Evolutionary conservation across 2,888 invertebrate species (phyloP), one percentile per base, ranked within the genome.

Genomic region (Torymus tubicola): DNA sequence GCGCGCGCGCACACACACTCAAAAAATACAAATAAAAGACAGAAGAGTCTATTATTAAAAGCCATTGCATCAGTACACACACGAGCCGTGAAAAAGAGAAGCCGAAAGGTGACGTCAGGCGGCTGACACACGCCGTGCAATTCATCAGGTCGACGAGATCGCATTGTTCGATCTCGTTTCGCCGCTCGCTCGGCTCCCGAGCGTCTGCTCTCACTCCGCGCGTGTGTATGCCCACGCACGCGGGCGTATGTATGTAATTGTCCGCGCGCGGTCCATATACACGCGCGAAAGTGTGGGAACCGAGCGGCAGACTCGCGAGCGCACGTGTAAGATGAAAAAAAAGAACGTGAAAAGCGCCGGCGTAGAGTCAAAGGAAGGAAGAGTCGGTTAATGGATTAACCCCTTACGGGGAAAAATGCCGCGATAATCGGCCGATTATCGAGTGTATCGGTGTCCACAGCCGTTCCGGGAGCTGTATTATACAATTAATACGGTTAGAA

Each of bases 281-380:
- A 21, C 16, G 21, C 12, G 74, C 74, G 80, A 80, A 80, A 80
- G 80, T 74, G 80, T 80, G 80, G 80, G 80, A 80, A 80, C 80
- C 74, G 57, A 21, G 18, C 21, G 18, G 63, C 61, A 53, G 4
- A 57, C 21, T 60, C 18, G 52, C 18, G 53, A 18, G 24, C 61
- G 18, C 2, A 1, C n/a, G 24, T 14, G n/a, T 12, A 58, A 55
- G 42, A 42, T 1, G 42, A 42, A 8, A 8, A 42, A 42, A 42
- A 42, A 42, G 42, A 42, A 42, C 42, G 57, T 21, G 50, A 14
- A 24, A 58, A 58, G 24, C n/a, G 67, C 64, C 21, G 53, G 12
- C 16, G 16, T 50, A 42, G 42, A 42, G 42, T 42, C 42, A 42
- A 42, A 42, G 42, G 42, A 42, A 21, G 61, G 18, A 12, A 63